Base-by-base conservation (phyloP, 1,140 invertebrate species). In the Leptinotarsa defecta region DNA sequence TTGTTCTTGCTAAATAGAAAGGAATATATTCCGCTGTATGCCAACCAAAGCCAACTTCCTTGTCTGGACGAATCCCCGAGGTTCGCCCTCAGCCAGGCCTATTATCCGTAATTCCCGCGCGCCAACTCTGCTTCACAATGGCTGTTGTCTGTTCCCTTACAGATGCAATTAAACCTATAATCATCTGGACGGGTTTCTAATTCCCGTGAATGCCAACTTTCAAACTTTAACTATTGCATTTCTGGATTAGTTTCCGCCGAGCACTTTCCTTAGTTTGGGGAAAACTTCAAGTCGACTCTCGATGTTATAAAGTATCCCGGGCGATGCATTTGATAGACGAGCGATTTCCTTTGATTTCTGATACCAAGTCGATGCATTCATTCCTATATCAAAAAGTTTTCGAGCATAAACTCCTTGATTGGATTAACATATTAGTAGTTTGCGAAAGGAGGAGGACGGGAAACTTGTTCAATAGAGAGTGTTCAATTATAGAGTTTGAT, bases 1-100 rank as follows among this genome's bases (percentile, higher is more conserved):
- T 80, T 80, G 78, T 79, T 77, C 76, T 34, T 74, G 76, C 77
- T 79, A 79, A 80, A 80, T 79, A 80, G 79, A 76, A 79, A 79
- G 76, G 77, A 80, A 75, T 79, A 73, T 74, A 78, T 77, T 74
- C 72, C 69, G 74, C 73, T 79, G 73, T 75, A 71, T 68, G 75
- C 64, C 67, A 75, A 70, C 48, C 71, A 65, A 71, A 73, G 72
- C 71, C 72, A 76, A 76, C 77, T 78, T 76, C 63, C 77, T 78
- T 74, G 79, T 75, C 74, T 69, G 77, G 73, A 68, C 63, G 77
- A 70, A 68, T 80, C 77, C 79, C 79, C 13, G 73, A 78, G 73
- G 71, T 70, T 65, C 71, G 74, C 52, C 71, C 68, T 48, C 57
- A 68, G 72, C 71, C 77, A 71, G 74, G 78, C 76, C 78, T 79